Evolutionary conservation across 2,888 invertebrate genomes (phyloP).

Genomic region (Heteropelma amictum): DNA sequence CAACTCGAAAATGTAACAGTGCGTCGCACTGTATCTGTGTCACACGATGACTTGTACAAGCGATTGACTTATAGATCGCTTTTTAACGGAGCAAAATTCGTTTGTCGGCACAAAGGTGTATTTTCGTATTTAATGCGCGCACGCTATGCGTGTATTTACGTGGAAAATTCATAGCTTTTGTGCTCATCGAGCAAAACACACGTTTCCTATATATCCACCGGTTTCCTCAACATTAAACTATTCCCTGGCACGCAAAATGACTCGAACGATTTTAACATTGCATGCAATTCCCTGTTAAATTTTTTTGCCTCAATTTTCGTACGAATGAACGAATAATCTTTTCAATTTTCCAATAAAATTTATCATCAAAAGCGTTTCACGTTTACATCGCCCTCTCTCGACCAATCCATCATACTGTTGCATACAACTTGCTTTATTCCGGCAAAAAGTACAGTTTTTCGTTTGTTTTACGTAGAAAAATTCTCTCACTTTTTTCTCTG

Average conservation of each 20-base stretch:
- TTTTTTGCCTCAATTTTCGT: background rate
- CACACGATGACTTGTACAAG: conserved; percentile 7
- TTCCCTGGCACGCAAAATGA: conserved; percentile 30
- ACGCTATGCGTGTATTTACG: conserved; percentile 27
- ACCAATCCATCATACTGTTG: background rate
- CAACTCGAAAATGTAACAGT: background rate
- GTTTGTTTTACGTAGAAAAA: conserved; percentile 2
- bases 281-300: background rate
- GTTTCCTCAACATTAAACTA: conserved; percentile 2
- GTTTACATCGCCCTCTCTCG: background rate
- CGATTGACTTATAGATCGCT: conserved; percentile 1
- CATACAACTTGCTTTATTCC: no score
- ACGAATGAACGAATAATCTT: conserved; percentile 12
- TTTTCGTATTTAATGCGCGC: conserved; percentile 42
- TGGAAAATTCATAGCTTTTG: background rate
- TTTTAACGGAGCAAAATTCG: conserved; percentile 19
- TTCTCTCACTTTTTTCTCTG: background rate
- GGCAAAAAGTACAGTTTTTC: no score
- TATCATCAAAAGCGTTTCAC: conserved; percentile 9
- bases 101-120: conserved; percentile 34
- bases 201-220: conserved; percentile 13
- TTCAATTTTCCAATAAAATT: conserved; percentile 44
- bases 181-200: conserved; percentile 3
- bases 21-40: conserved; percentile 25
- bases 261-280: conserved; percentile 15